phyloP scores from a whole-genome alignment of 2,797 vertebrate genomes.

The Notamacropus eugenii region DNA sequence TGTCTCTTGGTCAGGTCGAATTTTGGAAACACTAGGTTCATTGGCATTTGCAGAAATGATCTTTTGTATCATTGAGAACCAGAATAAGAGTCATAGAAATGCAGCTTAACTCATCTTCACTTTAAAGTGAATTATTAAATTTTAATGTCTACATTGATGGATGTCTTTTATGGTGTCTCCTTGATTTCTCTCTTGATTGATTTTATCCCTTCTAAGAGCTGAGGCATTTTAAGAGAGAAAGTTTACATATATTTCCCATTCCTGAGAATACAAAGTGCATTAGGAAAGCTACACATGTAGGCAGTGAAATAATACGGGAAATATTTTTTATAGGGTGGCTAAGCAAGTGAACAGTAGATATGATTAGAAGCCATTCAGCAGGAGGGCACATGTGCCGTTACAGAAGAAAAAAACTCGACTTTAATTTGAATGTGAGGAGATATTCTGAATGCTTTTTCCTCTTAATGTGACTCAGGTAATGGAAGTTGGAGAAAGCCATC shows the following conservation, averaged over 20 bases:
- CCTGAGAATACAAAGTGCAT: slow-evolving; percentile 34
- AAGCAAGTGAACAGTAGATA: not conserved
- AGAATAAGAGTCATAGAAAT: slow-evolving; percentile 46
- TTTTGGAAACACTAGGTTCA: slow-evolving; percentile 57
- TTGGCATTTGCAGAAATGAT: slow-evolving; percentile 69
- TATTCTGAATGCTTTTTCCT: not conserved
- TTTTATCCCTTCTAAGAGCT: slow-evolving; percentile 54
- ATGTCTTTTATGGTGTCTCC: slow-evolving; percentile 66
- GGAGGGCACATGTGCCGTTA: not conserved
- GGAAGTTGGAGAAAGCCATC: not conserved
- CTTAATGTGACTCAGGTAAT: not conserved
- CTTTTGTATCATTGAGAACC: slow-evolving; percentile 68
- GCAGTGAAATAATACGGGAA: slow-evolving; percentile 14
- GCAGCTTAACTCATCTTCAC: slow-evolving; percentile 69
- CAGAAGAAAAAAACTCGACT: not conserved
- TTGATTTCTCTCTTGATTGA: slow-evolving; percentile 77
- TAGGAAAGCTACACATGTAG: slow-evolving; percentile 22
- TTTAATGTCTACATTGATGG: slow-evolving; percentile 75
- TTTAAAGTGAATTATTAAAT: slow-evolving; percentile 72
- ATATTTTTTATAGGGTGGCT: not conserved
- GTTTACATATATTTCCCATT: slow-evolving; percentile 50
- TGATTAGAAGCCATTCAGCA: not conserved
- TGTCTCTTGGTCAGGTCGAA: slow-evolving; percentile 72
- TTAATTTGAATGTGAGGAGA: not conserved
- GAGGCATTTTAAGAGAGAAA: slow-evolving; percentile 56